These are phyloP conservation scores for Augochlora pura DNA, from an alignment of 1,140 invertebrate genomes.

Conservation along the genomic window DNA sequence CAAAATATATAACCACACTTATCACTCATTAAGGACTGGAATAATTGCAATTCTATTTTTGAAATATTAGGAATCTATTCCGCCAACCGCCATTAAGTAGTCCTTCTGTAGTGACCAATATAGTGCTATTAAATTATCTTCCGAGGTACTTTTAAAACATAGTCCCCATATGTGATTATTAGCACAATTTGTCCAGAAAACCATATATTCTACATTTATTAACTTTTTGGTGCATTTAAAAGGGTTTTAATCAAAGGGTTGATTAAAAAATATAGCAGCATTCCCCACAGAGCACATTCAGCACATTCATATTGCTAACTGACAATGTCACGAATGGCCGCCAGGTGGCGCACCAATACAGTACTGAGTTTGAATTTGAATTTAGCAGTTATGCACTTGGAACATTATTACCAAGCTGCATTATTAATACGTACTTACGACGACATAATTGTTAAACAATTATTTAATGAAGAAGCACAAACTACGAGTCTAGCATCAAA, in stretches of 20 bases:
- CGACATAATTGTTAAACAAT: too few species aligned
- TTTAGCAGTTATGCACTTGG: too few species aligned
- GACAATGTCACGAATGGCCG: background rate
- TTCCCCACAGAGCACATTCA: background rate
- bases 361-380: background rate
- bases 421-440: too few species aligned
- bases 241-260: background rate
- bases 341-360: background rate
- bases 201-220: background rate
- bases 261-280: background rate
- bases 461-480: too few species aligned
- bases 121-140: background rate
- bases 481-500: too few species aligned
- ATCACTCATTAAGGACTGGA: too few species aligned
- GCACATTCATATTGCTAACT: background rate
- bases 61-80: background rate
- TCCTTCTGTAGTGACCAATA: background rate
- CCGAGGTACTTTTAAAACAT: background rate
- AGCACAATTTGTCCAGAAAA: background rate
- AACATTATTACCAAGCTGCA: too few species aligned
- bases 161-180: background rate
- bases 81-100: too few species aligned
- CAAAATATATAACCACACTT: too few species aligned
- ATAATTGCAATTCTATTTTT: background rate
- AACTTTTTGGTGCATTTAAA: background rate